Evolutionary conservation across 2,797 vertebrate species (phyloP), one percentile per base, ranked within the genome.

Genomic region (Pyrocephalus nanus): DNA sequence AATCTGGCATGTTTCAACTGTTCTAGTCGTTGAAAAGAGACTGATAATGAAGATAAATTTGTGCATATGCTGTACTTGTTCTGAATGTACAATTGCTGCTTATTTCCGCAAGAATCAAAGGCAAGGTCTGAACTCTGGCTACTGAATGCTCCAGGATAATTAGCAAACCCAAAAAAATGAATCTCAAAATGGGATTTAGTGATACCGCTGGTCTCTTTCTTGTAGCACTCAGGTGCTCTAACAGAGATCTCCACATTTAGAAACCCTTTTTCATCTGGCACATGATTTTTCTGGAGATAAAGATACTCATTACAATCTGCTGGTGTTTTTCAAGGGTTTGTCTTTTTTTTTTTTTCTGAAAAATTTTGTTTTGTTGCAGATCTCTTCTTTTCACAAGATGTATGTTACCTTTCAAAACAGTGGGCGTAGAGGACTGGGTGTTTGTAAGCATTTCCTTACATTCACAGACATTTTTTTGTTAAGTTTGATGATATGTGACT

Each of bases 21-120:
- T 64, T 92, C 80, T 27, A 71, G 90, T 70, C 87, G 50, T 73
- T 92, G 88, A 92, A 93, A 94, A 84, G 76, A 93, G 85, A 34
- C 73, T 71, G 87, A 74, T 96, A 94, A 96, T 93, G 78, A 95
- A 96, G 93, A 93, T 83, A 91, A 86, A 96, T 92, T 75, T 78
- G 73, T 89, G 82, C 91, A 55, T 88, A 60, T 65, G 58, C 62
- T 86, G 45, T 81, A 43, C 90, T 93, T 82, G 83, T 81, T 96
- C 73, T 76, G 95, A 92, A 92, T 82, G 67, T 78, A 84, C 43
- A 79, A 88, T 91, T 30, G 57, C 60, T 54, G 18, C 73, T 82
- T 65, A 57, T 95, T 88, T 88, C 90, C 1, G 7, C 36, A 51
- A 74, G 65, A 88, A 88, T 91, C 95, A 94, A 95, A 93, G 30